These are phyloP conservation scores for Acanthaster planci DNA, from an alignment of 35 echinoderm and acorn worm species.

Conservation along the genomic window DNA sequence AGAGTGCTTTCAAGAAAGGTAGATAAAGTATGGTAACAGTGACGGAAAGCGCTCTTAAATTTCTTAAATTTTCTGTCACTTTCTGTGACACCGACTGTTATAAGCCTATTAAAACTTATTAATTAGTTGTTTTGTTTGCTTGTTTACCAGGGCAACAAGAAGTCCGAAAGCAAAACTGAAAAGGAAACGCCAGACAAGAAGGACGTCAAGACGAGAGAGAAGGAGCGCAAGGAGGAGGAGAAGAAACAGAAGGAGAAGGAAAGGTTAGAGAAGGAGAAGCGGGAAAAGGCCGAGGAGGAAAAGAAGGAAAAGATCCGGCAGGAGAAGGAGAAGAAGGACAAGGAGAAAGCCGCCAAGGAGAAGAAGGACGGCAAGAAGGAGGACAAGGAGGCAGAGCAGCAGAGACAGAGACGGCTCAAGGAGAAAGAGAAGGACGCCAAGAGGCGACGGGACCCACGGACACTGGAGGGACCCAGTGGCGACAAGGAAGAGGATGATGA, in stretches of 20 bases:
- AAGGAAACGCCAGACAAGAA: constrained; percentile 29
- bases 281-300: constrained; percentile 26
- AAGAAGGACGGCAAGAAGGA: constrained; percentile 36
- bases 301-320: constrained; percentile 14
- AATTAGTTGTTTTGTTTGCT: too few relatives aligned
- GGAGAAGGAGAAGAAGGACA: constrained; percentile 32
- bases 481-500: constrained; percentile 19
- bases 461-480: constrained; percentile 4
- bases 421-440: constrained; percentile 57
- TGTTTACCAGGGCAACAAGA: constrained; percentile 26
- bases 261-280: constrained; percentile 42
- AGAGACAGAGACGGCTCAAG: constrained; percentile 40
- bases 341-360: constrained; percentile 28
- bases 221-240: background rate
- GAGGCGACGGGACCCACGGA: constrained; percentile 37
- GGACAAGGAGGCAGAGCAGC: constrained; percentile 29
- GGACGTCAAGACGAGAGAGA: background rate
- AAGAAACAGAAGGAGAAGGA: constrained; percentile 25
- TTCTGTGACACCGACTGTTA: too few relatives aligned
- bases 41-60: too few relatives aligned
- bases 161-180: constrained; percentile 14
- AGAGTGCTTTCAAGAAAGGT: too few relatives aligned
- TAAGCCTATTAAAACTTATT: too few relatives aligned
- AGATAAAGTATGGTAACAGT: too few relatives aligned
- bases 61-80: too few relatives aligned